Base-by-base conservation (phyloP, 2,888 invertebrate species). In the Helicoverpa assulta region DNA sequence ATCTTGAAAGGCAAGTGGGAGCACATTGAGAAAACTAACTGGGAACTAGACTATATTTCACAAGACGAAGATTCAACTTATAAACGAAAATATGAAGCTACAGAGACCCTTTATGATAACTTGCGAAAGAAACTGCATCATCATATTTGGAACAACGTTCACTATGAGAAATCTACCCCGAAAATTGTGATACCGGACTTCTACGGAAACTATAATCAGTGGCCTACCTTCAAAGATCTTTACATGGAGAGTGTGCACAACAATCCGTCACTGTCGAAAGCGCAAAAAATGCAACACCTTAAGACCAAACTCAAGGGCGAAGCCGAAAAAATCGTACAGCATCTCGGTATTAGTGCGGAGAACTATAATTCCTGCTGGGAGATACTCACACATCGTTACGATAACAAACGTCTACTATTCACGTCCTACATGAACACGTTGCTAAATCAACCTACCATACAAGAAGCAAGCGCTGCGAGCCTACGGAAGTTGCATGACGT, bases 211-310 rank as follows among this genome's bases (percentile, higher is more conserved):
- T 56, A 64, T 50, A 55, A 56, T 37, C 56, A 51, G 55, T 64
- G 64, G 64, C 14, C 51, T 5, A 56, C 64, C 14, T 64, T 64
- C 33, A 64, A 21, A 51, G 64, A 64, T 47, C 56, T 57, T 3
- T 64, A 56, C 56, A n/a, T 64, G n/a, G 64, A 64, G 18, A 64
- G 56, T 56, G 56, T 64, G 18, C 64, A 56, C 19, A 64, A 64
- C 56, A 64, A 63, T 29, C 63, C 54, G 16, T 37, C 47, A 40
- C 47, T 55, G 6, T 43, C 55, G 43, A 55, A 63, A 29, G 50
- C 56, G 14, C 56, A 64, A 56, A 64, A 64, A 56, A 55, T 64
- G 56, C 56, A 56, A 55, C 64, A 64, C 7, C 37, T 56, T 26
- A 60, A 60, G 29, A 50, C 59, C 26, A 51, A 60, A 51, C 59